These are phyloP conservation scores for Microtus ochrogaster DNA, from an alignment of 2,113 vertebrate genomes.

Conservation along the genomic window DNA sequence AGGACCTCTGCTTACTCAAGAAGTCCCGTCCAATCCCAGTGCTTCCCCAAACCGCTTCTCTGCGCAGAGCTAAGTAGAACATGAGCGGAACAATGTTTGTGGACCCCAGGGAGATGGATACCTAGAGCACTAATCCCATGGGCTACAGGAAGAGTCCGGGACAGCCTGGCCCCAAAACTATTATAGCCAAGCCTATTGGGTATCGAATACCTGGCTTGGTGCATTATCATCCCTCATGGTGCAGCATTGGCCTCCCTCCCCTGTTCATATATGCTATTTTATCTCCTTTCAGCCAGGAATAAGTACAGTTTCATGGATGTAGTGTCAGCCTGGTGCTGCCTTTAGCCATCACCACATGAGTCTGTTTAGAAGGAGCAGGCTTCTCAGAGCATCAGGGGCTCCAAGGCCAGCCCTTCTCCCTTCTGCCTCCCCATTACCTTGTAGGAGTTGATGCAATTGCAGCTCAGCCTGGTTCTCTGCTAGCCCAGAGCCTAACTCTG, in stretches of 20 bases:
- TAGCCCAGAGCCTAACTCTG: neutral
- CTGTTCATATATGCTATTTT: neutral
- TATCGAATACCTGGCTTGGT: neutral
- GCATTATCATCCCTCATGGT: neutral
- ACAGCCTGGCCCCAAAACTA: neutral
- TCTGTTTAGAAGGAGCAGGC: neutral
- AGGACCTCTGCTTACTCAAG: neutral
- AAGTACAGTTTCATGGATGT: neutral
- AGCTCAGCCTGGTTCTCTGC: neutral
- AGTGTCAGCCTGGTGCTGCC: neutral
- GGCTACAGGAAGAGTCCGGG: neutral
- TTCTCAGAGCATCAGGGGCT: neutral
- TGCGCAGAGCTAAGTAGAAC: neutral
- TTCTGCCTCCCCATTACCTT: neutral
- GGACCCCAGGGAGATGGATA: neutral
- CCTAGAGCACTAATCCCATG: neutral
- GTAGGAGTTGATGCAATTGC: neutral
- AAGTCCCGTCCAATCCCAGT: neutral
- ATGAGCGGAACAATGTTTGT: neutral
- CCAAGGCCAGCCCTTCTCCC: neutral
- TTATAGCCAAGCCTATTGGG: neutral
- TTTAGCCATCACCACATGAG: neutral
- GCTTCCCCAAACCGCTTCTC: neutral
- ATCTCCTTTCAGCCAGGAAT: neutral
- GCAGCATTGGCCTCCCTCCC: constrained; percentile 21